Percentiles rank a stretch among this genome's conserved stretches.
These are phyloP conservation scores for Drosophila pandora DNA, from an alignment of 1,140 invertebrate species.

Conservation along the genomic window DNA sequence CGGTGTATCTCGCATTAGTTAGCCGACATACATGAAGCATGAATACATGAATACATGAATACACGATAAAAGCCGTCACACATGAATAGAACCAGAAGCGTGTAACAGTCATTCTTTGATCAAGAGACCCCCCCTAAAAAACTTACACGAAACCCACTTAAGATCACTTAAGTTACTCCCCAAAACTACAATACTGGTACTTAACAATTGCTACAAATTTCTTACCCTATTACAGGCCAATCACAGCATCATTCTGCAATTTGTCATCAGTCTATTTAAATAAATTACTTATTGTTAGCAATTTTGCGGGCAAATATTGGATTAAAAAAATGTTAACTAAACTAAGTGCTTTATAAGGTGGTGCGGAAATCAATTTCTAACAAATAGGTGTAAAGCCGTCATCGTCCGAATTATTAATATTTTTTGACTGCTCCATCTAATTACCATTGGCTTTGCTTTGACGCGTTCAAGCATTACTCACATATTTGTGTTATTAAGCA, in stretches of 20 bases:
- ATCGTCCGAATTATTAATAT: constrained; percentile 6
- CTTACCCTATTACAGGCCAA: neutral
- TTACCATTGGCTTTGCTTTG: constrained; percentile 6
- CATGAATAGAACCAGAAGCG: constrained; percentile 28
- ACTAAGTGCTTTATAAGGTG: neutral
- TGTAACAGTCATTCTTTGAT: constrained; percentile 20
- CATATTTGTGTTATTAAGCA: constrained; percentile 33
- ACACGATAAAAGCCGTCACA: constrained; percentile 32
- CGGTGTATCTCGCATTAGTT: constrained; percentile 9
- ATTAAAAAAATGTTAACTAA: neutral
- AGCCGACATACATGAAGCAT: too few relatives aligned
- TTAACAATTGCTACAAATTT: neutral
- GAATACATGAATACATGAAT: too few relatives aligned
- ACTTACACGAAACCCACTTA: constrained; percentile 20
- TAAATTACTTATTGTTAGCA: neutral
- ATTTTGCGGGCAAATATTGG: neutral
- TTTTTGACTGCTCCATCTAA: constrained; percentile 22
- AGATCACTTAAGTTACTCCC: constrained; percentile 18
- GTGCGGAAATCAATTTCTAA: neutral
- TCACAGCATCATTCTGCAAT: neutral
- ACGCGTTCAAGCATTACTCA: constrained; percentile 25
- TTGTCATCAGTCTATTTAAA: neutral
- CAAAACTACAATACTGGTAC: constrained; percentile 14
- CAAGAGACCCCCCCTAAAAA: neutral
- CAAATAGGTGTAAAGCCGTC: neutral